Evolutionary conservation across 2,888 invertebrate genomes (phyloP), one percentile per base, ranked within the genome.

Genomic region (Morpho helenor): DNA sequence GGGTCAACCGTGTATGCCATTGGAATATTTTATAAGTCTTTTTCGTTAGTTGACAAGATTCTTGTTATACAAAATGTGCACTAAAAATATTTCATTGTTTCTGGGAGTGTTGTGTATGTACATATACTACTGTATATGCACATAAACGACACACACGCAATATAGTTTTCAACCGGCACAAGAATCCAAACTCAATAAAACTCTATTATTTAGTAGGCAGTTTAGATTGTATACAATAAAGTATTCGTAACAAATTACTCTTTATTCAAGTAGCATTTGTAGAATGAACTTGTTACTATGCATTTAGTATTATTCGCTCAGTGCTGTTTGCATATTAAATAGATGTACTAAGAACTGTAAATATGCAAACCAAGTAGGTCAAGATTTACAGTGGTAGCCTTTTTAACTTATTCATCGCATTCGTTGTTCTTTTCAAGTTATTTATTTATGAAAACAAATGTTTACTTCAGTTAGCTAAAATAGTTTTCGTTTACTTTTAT

Each of bases 21-120:
- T 44, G 44, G 22, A 52, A 52, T 23, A 44, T 44, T 31, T 52
- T 43, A 52, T 52, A 52, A 52, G 52, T 31, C 52, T 45, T 52
- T 52, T 52, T 10, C 52, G 52, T 44, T 52, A 52, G 44, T 52
- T 52, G 52, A 52, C 52, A 45, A 52, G 52, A 52, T 52, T 52
- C 51, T 51, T 51, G 51, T 51, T 51, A 51, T 43, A 51, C 43
- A 42, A 51, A 23, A 51, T 52, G 44, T 52, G 42, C 23, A 16
- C 16, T 46, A 46, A 46, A 46, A 46, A n/a, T n/a, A 46, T 46
- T 16, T 16, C 16, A n/a, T n/a, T n/a, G n/a, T n/a, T n/a, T n/a
- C n/a, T n/a, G n/a, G n/a, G n/a, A n/a, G n/a, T n/a, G n/a, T n/a
- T n/a, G n/a, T n/a, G n/a, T n/a, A n/a, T n/a, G n/a, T n/a, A n/a